These are phyloP conservation scores for Leucophenga maculata DNA, from an alignment of 2,888 invertebrate species.

Conservation along the genomic window DNA sequence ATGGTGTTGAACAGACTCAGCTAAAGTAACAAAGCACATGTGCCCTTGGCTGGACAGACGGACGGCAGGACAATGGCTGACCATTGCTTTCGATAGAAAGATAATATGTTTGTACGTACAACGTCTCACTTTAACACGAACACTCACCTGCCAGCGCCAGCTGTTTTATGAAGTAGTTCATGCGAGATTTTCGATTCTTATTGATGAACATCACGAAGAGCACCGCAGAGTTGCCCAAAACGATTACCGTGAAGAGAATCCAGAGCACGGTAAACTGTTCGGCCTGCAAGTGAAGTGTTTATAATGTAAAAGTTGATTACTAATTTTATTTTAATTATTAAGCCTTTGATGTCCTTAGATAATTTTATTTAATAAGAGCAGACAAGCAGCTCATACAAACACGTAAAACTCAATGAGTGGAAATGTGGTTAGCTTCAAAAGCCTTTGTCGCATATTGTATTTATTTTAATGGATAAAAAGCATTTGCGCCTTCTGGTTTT, in stretches of 20 bases:
- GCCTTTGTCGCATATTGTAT: neutral
- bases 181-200: constrained; percentile 89
- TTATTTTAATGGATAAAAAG: neutral
- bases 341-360: neutral
- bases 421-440: neutral
- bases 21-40: no score
- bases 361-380: constrained; percentile 17
- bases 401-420: constrained; percentile 43
- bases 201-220: constrained; percentile 86
- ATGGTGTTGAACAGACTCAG: neutral
- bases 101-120: no score
- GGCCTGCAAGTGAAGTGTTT: constrained; percentile 76
- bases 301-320: neutral
- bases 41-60: no score
- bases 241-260: constrained; percentile 87
- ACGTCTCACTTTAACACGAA: neutral
- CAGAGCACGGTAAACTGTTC: constrained; percentile 90
- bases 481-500: neutral
- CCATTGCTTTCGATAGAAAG: neutral
- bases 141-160: constrained; percentile 89
- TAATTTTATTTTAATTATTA: neutral
- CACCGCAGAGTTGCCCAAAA: constrained; percentile 90
- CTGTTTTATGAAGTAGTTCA: constrained; percentile 97
- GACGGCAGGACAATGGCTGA: neutral
- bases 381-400: no score